A percentile compares a stretch with the other conserved stretches of the same genome.
phyloP scores from a whole-genome alignment of 1,140 invertebrate genomes.

The Monomorium pharaonis region DNA sequence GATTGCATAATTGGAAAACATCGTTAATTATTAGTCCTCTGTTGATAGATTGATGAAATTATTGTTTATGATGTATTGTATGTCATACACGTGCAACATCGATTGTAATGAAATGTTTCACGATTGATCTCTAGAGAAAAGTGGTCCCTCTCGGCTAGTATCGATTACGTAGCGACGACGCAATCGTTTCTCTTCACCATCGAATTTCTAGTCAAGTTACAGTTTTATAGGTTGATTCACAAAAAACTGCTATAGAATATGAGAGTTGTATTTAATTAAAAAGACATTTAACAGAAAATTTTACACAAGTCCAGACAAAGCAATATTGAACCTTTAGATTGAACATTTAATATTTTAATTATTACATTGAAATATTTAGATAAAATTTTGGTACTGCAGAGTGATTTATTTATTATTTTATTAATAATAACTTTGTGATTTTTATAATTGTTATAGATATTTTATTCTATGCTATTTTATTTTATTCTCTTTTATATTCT shows the following conservation, averaged over 20 bases:
- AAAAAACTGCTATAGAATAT: not conserved
- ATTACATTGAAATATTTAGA: not conserved
- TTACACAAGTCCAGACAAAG: not conserved
- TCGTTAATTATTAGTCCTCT: not conserved
- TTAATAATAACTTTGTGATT: too few species aligned
- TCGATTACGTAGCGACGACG: constrained; percentile 33
- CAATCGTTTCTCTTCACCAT: constrained; percentile 36
- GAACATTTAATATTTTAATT: not conserved
- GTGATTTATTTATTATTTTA: too few species aligned
- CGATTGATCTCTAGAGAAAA: not conserved
- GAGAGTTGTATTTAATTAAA: not conserved
- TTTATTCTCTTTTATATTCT: too few species aligned
- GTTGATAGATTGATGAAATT: not conserved
- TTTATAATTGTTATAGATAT: too few species aligned
- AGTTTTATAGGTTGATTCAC: constrained; percentile 38
- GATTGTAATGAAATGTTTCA: not conserved
- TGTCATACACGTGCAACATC: not conserved
- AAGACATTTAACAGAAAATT: not conserved
- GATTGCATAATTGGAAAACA: not conserved
- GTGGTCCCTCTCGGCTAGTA: not conserved
- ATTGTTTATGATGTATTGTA: not conserved
- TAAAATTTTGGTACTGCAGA: not conserved
- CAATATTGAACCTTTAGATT: not conserved
- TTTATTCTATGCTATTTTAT: too few species aligned
- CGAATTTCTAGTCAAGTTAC: constrained; percentile 27